Evolutionary conservation across 2,888 invertebrate species (phyloP).

Genomic region (Sinohyriopsis cumingii): DNA sequence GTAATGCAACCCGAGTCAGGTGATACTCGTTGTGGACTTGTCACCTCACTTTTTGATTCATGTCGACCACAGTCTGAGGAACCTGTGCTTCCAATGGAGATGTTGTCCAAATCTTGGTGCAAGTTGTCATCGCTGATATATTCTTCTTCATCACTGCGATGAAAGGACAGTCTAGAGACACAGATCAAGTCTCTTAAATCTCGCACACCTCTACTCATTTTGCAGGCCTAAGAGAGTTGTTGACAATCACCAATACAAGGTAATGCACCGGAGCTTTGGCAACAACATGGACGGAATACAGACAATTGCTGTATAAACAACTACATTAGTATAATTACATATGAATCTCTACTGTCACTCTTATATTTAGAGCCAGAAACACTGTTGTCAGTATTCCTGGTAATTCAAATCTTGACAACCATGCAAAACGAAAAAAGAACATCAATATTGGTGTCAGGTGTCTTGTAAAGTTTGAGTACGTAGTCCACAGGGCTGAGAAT

Average conservation of each 20-base stretch:
- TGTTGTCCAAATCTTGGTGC: constrained; percentile 37
- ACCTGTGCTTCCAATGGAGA: constrained; percentile 50
- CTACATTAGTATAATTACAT: constrained; percentile 5
- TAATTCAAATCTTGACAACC: constrained; percentile 80
- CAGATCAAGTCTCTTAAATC: constrained; percentile 70
- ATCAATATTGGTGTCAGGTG: constrained; percentile 72
- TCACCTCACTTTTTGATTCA: constrained; percentile 17
- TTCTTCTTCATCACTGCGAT: constrained; percentile 64
- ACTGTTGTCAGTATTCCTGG: constrained; percentile 75
- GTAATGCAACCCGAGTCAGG: constrained; percentile 66
- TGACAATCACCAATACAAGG: constrained; percentile 14
- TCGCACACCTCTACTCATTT: constrained; percentile 68
- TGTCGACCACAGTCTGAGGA: constrained; percentile 42
- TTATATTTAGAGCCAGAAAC: constrained; percentile 50
- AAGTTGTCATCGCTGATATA: constrained; percentile 53
- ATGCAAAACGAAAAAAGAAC: constrained; percentile 82
- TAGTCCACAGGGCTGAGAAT: constrained; percentile 3
- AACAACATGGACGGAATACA: constrained; percentile 7
- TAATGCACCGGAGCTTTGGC: not conserved
- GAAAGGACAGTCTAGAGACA: constrained; percentile 68
- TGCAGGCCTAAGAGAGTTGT: constrained; percentile 4
- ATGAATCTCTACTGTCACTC: constrained; percentile 52
- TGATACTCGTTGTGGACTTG: constrained; percentile 15
- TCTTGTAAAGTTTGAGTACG: constrained; percentile 30
- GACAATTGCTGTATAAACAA: not conserved